Base-by-base conservation (phyloP, 2,888 invertebrate species). In the Drosophila maculinotata region DNA sequence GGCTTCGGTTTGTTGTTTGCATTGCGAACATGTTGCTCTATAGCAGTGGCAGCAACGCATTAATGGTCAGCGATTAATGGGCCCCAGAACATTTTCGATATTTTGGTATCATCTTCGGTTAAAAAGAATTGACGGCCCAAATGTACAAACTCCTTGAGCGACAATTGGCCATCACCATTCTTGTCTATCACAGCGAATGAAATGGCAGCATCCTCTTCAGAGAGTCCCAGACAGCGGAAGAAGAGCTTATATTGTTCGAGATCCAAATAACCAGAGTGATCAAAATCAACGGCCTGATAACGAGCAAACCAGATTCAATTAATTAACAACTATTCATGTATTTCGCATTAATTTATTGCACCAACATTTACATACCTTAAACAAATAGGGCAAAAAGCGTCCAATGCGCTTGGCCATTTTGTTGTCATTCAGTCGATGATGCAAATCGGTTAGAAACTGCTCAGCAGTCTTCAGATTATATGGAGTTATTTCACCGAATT, bases 51-150 rank as follows among this genome's bases (percentile, higher is more conserved):
- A 79, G 79, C 68, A 63, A 54, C 82, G 52, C 89, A 89, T 90
- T 90, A 90, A 81, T 93, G 93, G 73, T 94, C 92, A 64, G 93
- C 92, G 58, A 93, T 93, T 45, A 96, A 92, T 7, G 97, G 96
- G 26, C 97, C 97, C 96, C 96, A 97, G 88, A 97, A 97, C 93
- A 96, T 95, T 92, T 95, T 96, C 81, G 96, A 96, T 64, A 96
- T 95, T 75, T 93, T 93, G 2, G 92, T 93, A 78, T 95, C 94
- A 89, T 97, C 95, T 88, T 96, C 95, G 0, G 95, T 94, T 49
- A 95, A 92, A 91, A 97, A 96, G 90, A 95, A 97, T 71, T 97
- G 96, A 64, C 95, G 94, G 23, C 97, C 97, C 59, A 96, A 93
- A 87, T 94, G 95, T 20, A 96, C 94, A 89, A 97, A 97, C 91